Percentiles rank a stretch among this genome's conserved stretches.
phyloP scores from a whole-genome alignment of 2,113 vertebrate genomes.

The Halichoeres trimaculatus region DNA sequence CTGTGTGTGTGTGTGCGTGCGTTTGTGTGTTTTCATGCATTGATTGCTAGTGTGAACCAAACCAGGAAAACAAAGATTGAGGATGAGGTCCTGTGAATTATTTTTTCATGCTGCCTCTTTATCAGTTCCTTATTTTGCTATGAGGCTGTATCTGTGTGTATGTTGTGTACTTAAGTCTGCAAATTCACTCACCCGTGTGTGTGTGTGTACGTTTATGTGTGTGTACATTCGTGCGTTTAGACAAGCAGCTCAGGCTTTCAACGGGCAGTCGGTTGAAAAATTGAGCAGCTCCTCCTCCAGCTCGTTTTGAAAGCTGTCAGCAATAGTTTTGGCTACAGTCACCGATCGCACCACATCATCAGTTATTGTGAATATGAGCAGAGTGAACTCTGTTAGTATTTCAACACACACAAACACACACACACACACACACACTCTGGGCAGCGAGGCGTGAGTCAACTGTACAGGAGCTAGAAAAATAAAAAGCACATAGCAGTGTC shows the following conservation, averaged over 20 bases:
- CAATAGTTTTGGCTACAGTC: constrained; percentile 74
- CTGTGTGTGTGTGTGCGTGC: constrained; percentile 6
- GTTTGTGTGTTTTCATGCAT: constrained; percentile 5
- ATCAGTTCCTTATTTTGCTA: constrained; percentile 37
- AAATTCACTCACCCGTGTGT: not conserved
- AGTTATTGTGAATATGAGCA: constrained; percentile 67
- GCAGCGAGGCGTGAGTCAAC: constrained; percentile 67
- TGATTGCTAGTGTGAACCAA: constrained; percentile 20
- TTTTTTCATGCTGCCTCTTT: constrained; percentile 41
- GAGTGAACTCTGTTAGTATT: constrained; percentile 67
- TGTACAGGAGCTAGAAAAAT: constrained; percentile 66
- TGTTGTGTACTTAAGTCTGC: constrained; percentile 20
- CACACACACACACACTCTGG: constrained; percentile 3
- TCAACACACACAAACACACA: constrained; percentile 4
- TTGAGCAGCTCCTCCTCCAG: constrained; percentile 69
- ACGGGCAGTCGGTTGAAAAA: constrained; percentile 71
- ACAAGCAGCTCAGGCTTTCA: constrained; percentile 65
- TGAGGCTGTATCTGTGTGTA: constrained; percentile 14
- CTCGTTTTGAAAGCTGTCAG: constrained; percentile 74
- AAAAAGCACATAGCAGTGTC: constrained; percentile 72
- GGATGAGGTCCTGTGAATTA: constrained; percentile 33
- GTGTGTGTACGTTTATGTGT: constrained; percentile 6
- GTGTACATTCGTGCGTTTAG: constrained; percentile 38
- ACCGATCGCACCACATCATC: constrained; percentile 72
- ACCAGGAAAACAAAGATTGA: constrained; percentile 45